phyloP scores from a whole-genome alignment of 2,113 vertebrate species.

The Gobius niger region DNA sequence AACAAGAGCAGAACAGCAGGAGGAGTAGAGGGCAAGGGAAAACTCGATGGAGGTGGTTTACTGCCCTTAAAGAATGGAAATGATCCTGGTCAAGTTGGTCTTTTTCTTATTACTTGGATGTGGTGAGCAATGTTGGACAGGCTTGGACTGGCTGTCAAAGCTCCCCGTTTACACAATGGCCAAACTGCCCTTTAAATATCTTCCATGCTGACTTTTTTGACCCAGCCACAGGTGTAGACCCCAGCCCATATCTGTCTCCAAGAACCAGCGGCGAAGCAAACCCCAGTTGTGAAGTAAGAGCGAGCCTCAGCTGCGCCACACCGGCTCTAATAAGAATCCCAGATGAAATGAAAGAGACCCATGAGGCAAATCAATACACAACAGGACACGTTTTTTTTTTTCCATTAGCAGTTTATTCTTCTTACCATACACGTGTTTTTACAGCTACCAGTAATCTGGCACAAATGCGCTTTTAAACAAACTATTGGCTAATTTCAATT shows the following conservation, averaged over 20 bases:
- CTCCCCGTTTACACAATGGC: constrained; percentile 12
- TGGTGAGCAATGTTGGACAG: constrained; percentile 49
- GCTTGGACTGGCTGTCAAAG: constrained; percentile 42
- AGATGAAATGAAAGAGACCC: constrained; percentile 38
- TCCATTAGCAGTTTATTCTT: constrained; percentile 40
- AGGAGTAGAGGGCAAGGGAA: too few relatives aligned
- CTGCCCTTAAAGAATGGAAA: too few relatives aligned
- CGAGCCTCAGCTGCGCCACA: constrained; percentile 10
- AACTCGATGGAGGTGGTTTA: too few relatives aligned
- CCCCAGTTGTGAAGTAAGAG: not conserved
- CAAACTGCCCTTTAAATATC: too few relatives aligned
- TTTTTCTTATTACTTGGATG: constrained; percentile 36
- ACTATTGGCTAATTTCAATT: constrained; percentile 27
- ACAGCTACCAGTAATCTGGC: constrained; percentile 22
- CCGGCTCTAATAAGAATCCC: constrained; percentile 41
- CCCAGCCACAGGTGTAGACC: constrained; percentile 18
- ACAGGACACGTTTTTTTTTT: constrained; percentile 34
- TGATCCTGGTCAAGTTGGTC: too few relatives aligned
- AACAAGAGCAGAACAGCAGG: constrained; percentile 17
- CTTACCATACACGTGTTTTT: constrained; percentile 35
- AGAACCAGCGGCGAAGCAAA: constrained; percentile 11
- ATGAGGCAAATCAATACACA: constrained; percentile 51
- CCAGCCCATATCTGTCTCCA: constrained; percentile 15
- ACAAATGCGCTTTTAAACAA: constrained; percentile 19
- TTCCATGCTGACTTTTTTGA: constrained; percentile 20